Base-by-base conservation (phyloP, 2,797 vertebrate genomes). In the Tiaroga cobitis region DNA sequence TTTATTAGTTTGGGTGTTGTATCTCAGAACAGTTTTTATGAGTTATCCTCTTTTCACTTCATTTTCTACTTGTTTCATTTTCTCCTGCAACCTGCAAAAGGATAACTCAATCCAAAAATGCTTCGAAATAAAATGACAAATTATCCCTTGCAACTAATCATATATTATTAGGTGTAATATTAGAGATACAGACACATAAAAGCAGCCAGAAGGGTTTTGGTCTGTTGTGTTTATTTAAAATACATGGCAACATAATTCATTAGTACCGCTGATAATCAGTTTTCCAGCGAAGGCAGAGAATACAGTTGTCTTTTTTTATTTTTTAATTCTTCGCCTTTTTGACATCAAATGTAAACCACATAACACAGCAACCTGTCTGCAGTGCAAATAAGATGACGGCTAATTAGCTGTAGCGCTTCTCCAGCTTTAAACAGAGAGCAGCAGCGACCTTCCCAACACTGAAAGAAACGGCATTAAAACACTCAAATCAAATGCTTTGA, bases 201-300 rank as follows among this genome's bases (percentile, higher is more conserved):
- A 63, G 34, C 39, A 85, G 51, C 37, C 37, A 72, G 32, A 34
- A 65, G n/a, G 26, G 54, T 32, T 79, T 84, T 85, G 78, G 72
- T 85, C 80, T 83, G 87, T 87, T 34, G 59, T 79, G 86, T 90
- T 91, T 90, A 91, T 88, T 89, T 85, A 89, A 90, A 90, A 89
- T 87, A 86, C 84, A 87, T 89, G 84, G 82, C 86, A 89, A 89
- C 85, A 84, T 83, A 81, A 73, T 86, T 86, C 49, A 82, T 85
- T 82, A 84, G 56, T 54, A 72, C 84, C 26, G 67, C 84, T 81
- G 59, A 81, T 83, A 72, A 51, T 78, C 78, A 69, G 51, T 81
- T 26, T 86, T 72, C n/a, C 63, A 74, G 37, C 76, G 82, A 82
- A 88, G 80, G 76, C 76, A 86, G 79, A 84, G 49, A 82, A 82